These are phyloP conservation scores for Papilio machaon DNA, from an alignment of 1,140 invertebrate species.

Conservation along the genomic window DNA sequence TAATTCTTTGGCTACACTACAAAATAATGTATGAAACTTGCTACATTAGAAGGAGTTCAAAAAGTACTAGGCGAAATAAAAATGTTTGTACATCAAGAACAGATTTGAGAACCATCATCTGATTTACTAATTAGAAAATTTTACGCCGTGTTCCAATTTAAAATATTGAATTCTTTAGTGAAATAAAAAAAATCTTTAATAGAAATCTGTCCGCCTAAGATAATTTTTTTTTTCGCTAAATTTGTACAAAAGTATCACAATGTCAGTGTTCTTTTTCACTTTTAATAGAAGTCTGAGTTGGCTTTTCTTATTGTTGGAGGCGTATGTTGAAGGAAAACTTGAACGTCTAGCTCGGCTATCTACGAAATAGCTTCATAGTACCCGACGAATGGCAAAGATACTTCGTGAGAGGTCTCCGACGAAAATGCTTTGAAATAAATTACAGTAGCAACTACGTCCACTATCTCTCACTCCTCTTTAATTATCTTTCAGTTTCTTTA, in stretches of 20 bases:
- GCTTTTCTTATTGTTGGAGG: neutral
- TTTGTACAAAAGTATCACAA: neutral
- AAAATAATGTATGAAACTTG: slow-evolving; percentile 8
- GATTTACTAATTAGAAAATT: neutral
- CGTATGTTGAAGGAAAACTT: neutral
- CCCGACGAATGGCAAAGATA: neutral
- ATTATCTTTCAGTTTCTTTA: neutral
- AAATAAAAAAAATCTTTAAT: neutral
- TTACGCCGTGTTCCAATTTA: neutral
- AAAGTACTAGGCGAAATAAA: neutral
- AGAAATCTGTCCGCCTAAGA: neutral
- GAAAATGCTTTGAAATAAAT: neutral
- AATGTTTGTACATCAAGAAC: neutral
- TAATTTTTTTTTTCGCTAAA: neutral
- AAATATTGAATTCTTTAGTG: neutral
- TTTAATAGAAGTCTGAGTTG: neutral
- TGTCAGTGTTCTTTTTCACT: neutral
- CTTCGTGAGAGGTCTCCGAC: neutral
- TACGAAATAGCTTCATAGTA: neutral
- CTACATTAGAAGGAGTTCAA: neutral
- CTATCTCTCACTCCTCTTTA: neutral
- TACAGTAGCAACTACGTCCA: neutral
- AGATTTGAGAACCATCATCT: neutral
- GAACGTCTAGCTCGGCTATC: neutral
- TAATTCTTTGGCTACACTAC: neutral